Percentiles rank a stretch among this genome's conserved stretches.
phyloP scores from a whole-genome alignment of 2,888 invertebrate species.

The Osedax frankpressi region DNA sequence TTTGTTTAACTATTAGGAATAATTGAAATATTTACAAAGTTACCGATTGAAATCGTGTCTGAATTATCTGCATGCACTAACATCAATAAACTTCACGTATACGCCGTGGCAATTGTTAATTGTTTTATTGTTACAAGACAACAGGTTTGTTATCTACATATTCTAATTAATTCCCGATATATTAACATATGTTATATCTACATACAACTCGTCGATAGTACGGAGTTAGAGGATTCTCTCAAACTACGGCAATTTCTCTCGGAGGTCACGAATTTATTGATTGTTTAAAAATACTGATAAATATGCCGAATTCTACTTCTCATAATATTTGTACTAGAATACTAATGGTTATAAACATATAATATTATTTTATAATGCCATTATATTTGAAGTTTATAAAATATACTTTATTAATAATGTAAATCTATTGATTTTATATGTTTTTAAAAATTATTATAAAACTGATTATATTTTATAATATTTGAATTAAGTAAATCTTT shows the following conservation, averaged over 20 bases:
- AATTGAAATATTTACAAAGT: neutral
- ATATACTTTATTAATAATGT: too few relatives aligned
- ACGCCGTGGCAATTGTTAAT: neutral
- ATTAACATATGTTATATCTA: neutral
- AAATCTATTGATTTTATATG: too few relatives aligned
- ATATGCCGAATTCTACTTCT: neutral
- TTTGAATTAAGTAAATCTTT: too few relatives aligned
- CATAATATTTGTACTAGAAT: neutral
- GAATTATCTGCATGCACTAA: neutral
- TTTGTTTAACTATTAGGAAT: too few relatives aligned
- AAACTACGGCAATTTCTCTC: neutral
- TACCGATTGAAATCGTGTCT: neutral
- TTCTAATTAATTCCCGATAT: neutral
- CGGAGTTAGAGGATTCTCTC: neutral
- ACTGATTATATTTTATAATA: too few relatives aligned
- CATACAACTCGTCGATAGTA: neutral
- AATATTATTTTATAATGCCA: too few relatives aligned
- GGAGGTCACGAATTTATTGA: neutral
- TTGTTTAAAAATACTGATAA: neutral
- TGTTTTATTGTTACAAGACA: neutral
- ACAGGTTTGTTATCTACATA: neutral
- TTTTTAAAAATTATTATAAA: too few relatives aligned
- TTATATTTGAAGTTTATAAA: too few relatives aligned
- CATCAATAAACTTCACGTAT: neutral
- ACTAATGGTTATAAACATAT: too few relatives aligned